A percentile compares a stretch with the other conserved stretches of the same genome.
These are phyloP conservation scores for Bactericera cockerelli DNA, from an alignment of 1,140 invertebrate species.

Conservation along the genomic window DNA sequence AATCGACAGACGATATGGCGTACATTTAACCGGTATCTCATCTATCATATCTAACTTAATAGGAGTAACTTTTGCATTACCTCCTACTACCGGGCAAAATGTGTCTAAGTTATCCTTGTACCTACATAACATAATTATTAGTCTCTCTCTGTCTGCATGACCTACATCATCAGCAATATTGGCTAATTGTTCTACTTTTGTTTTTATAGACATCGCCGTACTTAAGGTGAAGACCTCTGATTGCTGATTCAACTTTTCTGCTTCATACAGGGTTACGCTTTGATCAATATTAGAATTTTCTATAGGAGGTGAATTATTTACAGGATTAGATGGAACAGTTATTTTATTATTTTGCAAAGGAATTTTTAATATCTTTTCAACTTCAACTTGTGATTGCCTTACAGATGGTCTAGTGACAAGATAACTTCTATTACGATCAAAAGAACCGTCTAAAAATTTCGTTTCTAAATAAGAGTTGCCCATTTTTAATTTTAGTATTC, in stretches of 20 bases:
- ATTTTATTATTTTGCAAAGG: background rate
- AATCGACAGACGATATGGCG: background rate
- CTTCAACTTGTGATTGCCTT: background rate
- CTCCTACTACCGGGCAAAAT: background rate
- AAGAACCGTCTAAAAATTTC: background rate
- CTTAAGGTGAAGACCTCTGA: background rate
- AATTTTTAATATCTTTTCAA: background rate
- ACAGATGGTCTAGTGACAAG: background rate
- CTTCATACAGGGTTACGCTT: background rate
- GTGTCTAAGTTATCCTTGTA: background rate
- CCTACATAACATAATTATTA: background rate
- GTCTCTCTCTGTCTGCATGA: background rate
- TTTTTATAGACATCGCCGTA: background rate
- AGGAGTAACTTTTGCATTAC: background rate
- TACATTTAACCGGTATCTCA: background rate
- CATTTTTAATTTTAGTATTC: background rate
- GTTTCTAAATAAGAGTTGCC: background rate
- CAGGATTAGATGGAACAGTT: background rate
- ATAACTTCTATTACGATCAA: background rate
- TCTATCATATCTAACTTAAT: background rate
- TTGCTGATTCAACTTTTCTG: background rate
- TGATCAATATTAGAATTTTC: background rate
- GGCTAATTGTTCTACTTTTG: background rate
- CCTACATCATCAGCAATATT: no score
- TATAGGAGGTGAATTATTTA: no score